Evolutionary conservation across 1,140 invertebrate genomes (phyloP).

Genomic region (Ceratitis capitata): DNA sequence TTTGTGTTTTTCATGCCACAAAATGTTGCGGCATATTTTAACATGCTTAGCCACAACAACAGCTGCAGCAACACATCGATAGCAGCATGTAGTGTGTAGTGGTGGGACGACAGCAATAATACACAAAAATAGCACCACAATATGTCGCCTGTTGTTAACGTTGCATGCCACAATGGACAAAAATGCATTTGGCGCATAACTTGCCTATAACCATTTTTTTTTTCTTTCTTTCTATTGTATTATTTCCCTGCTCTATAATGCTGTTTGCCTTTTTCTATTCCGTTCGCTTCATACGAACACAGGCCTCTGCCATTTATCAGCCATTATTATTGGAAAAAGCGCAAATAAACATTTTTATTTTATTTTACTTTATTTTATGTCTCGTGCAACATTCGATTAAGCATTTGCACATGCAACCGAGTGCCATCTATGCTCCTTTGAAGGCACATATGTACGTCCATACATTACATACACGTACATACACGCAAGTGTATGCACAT

Average conservation of each 20-base stretch:
- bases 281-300: not conserved
- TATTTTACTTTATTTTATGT: constrained; percentile 10
- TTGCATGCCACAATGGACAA: not conserved
- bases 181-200: constrained; percentile 5
- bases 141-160: constrained; percentile 31
- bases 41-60: constrained; percentile 36
- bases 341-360: not conserved
- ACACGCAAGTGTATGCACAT: too few relatives aligned
- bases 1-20: constrained; percentile 3
- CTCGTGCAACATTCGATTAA: constrained; percentile 11
- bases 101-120: not conserved
- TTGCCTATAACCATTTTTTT: not conserved
- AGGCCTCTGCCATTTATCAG: not conserved
- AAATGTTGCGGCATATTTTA: constrained; percentile 9
- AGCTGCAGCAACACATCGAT: not conserved
- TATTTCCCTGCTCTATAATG: not conserved
- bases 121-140: constrained; percentile 5
- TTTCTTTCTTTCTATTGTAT: too few relatives aligned
- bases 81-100: not conserved
- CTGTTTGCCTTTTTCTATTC: too few relatives aligned
- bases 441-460: too few relatives aligned
- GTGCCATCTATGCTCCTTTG: not conserved
- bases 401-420: not conserved
- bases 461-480: not conserved
- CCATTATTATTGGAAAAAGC: constrained; percentile 33